Evolutionary conservation across 2,113 vertebrate genomes (phyloP).

Genomic region (Hylia prasina): DNA sequence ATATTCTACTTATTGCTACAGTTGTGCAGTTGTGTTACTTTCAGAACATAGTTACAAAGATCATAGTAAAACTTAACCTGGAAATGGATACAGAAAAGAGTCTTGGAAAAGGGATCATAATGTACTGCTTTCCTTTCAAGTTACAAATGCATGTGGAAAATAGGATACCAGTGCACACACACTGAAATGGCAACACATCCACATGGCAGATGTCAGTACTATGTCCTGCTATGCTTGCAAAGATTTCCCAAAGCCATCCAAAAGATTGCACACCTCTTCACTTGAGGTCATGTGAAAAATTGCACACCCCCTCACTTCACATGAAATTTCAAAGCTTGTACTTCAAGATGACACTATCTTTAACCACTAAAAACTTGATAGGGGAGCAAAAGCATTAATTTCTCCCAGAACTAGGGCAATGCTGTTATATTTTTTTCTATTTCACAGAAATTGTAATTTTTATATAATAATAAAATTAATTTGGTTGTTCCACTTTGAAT

Average conservation of each 20-base stretch:
- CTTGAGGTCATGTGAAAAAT: neutral
- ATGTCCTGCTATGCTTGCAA: neutral
- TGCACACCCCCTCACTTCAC: neutral
- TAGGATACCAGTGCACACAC: neutral
- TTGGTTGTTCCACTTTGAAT: neutral
- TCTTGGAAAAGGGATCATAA: neutral
- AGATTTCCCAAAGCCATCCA: neutral
- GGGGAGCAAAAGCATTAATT: neutral
- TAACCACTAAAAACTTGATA: neutral
- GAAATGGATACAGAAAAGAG: neutral
- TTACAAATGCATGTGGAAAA: neutral
- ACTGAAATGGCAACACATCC: fast-evolving
- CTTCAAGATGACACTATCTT: neutral
- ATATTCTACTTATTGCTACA: neutral
- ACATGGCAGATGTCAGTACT: neutral
- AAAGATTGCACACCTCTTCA: neutral
- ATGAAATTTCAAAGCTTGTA: neutral
- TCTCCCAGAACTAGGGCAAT: neutral
- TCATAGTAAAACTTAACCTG: neutral
- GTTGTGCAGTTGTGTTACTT: neutral
- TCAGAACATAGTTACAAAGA: neutral
- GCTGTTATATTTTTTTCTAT: conserved; percentile 32
- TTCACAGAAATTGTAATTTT: neutral
- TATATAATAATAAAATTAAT: neutral
- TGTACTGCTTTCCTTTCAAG: neutral